Evolutionary conservation across 2,797 vertebrate genomes (phyloP).

Genomic region (Adelosebastes latens): DNA sequence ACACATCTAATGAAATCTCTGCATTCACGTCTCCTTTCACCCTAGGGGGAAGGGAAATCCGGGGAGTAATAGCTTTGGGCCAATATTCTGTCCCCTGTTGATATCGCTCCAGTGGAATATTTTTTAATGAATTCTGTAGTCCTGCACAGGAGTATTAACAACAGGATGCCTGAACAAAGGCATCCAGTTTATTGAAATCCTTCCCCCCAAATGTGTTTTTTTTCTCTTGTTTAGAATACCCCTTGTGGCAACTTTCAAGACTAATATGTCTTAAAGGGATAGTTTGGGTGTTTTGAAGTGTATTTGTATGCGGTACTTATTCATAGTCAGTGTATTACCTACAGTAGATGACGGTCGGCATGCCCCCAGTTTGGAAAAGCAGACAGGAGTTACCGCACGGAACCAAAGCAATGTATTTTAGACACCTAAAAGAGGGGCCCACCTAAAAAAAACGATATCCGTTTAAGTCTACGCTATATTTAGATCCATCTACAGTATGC

Average conservation of each 20-base stretch:
- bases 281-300: too few relatives aligned
- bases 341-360: accelerated
- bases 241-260: background rate
- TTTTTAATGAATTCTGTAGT: conserved; percentile 35
- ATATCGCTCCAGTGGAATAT: conserved; percentile 6
- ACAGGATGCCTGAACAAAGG: conserved; percentile 23
- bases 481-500: too few relatives aligned
- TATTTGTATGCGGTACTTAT: too few relatives aligned
- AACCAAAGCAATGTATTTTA: too few relatives aligned
- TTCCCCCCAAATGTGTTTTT: background rate
- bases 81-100: conserved; percentile 2
- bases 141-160: conserved; percentile 7
- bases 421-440: too few relatives aligned
- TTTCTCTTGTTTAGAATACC: conserved; percentile 20
- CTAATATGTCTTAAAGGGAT: background rate
- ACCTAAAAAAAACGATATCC: too few relatives aligned
- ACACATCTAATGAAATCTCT: conserved; percentile 56
- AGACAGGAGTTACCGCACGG: too few relatives aligned
- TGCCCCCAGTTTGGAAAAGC: too few relatives aligned
- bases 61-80: background rate
- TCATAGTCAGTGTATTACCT: too few relatives aligned
- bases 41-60: conserved; percentile 1
- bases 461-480: too few relatives aligned
- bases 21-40: conserved; percentile 14
- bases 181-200: conserved; percentile 18